Evolutionary conservation across 2,888 invertebrate genomes (phyloP).

Genomic region (Drosophila paramelanica): DNA sequence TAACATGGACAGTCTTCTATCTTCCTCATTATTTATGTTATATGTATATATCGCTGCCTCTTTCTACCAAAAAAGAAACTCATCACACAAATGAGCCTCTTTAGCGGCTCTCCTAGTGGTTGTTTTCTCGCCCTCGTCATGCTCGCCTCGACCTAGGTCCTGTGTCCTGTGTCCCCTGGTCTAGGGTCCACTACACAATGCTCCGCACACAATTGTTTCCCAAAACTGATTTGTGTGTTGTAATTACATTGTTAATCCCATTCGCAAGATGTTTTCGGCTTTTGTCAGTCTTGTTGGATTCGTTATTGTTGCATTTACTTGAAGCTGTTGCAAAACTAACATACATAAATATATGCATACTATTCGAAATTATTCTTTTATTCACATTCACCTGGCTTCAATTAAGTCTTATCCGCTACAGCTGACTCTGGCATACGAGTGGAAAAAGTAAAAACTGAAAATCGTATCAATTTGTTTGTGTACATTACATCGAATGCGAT

Average conservation of each 20-base stretch:
- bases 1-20: background rate
- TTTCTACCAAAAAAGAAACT: conserved; percentile 1
- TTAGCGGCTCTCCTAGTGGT: conserved; percentile 48
- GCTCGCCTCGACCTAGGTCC: background rate
- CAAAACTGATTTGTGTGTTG: conserved; percentile 63
- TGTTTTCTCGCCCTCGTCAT: conserved; percentile 15
- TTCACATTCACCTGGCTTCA: background rate
- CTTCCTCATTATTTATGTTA: background rate
- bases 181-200: conserved; percentile 5
- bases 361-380: background rate
- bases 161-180: conserved; percentile 11
- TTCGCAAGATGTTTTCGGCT: conserved; percentile 51
- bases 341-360: background rate
- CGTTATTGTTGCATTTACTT: conserved; percentile 30
- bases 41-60: background rate
- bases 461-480: background rate
- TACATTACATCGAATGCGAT: background rate
- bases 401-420: background rate
- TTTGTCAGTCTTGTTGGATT: conserved; percentile 39
- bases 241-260: conserved; percentile 78
- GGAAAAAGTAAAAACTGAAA: too few relatives aligned
- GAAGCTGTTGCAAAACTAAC: background rate
- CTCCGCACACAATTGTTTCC: conserved; percentile 33
- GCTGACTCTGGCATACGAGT: background rate
- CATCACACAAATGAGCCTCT: conserved; percentile 58